phyloP scores from a whole-genome alignment of 2,113 vertebrate genomes.

The Cyphomyrus plagiostoma region DNA sequence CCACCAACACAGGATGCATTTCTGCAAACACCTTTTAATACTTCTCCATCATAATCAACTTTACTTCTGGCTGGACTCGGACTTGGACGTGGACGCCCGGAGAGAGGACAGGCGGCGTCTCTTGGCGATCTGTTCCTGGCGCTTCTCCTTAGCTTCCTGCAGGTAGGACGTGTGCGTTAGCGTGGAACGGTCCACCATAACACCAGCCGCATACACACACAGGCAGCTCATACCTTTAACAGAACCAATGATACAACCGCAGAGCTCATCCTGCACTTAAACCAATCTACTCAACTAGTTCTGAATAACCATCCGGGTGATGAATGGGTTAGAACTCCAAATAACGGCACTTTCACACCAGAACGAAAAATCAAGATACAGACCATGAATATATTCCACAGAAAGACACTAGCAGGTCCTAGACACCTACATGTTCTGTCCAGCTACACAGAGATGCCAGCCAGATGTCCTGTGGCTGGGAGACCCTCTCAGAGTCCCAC shows the following conservation, averaged over 20 bases:
- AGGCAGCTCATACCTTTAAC: neutral
- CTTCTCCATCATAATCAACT: constrained; percentile 5
- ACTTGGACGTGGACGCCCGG: constrained; percentile 94
- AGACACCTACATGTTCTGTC: neutral
- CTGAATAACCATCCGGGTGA: neutral
- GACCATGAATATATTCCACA: neutral
- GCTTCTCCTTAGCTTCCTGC: constrained; percentile 97
- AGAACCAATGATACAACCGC: neutral
- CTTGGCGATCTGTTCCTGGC: constrained; percentile 96
- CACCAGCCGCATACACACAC: neutral
- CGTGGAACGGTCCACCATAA: neutral
- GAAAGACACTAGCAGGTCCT: neutral
- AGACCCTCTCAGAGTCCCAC: neutral
- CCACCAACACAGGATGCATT: neutral
- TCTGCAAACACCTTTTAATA: neutral
- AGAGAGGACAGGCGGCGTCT: constrained; percentile 92
- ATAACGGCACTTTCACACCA: neutral
- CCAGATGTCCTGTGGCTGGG: neutral
- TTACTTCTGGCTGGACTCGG: constrained; percentile 97
- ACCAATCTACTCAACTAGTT: neutral
- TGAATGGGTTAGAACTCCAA: neutral
- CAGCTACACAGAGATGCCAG: neutral
- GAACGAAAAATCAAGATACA: neutral
- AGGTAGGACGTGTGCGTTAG: constrained; percentile 12
- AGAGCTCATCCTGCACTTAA: neutral